A percentile compares a stretch with the other conserved stretches of the same genome.
Conservation (phyloP, 2,113 vertebrate species). For the Sinocyclocheilus rhinocerous region DNA sequence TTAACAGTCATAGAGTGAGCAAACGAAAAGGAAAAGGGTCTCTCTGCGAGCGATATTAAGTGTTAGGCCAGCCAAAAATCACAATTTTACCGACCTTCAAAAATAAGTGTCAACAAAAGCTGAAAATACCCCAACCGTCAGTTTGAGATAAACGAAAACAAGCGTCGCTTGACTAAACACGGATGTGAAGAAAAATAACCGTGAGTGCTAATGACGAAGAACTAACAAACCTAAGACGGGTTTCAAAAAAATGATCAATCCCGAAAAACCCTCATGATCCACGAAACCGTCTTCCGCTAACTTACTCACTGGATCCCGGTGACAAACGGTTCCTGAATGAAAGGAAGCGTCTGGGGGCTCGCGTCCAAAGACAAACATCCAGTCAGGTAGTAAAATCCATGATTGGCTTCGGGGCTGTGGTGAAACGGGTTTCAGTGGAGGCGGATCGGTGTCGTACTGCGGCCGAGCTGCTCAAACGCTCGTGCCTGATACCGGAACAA, state of each 20-base stretch:
- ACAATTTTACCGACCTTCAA: slow-evolving; percentile 46
- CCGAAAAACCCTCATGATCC: slow-evolving; percentile 8
- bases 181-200: not conserved
- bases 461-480: slow-evolving; percentile 69
- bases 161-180: not conserved
- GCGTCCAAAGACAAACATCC: slow-evolving; percentile 27
- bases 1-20: not conserved
- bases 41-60: slow-evolving; percentile 38
- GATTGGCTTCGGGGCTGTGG: slow-evolving; percentile 48
- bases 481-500: slow-evolving; percentile 81
- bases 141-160: not conserved
- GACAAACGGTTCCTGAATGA: slow-evolving; percentile 6
- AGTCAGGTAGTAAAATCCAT: slow-evolving; percentile 73
- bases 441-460: slow-evolving; percentile 59
- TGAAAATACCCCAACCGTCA: not conserved
- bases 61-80: slow-evolving; percentile 34
- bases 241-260: slow-evolving; percentile 3
- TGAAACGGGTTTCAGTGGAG: slow-evolving; percentile 56
- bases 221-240: not conserved
- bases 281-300: slow-evolving; percentile 36
- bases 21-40: not conserved
- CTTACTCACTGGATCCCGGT: slow-evolving; percentile 4
- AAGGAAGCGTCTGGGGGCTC: not conserved
- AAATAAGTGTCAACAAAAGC: slow-evolving; percentile 34
- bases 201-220: not conserved